Base-by-base conservation (phyloP, 2,888 invertebrate genomes). In the Lasioglossum calceatum region DNA sequence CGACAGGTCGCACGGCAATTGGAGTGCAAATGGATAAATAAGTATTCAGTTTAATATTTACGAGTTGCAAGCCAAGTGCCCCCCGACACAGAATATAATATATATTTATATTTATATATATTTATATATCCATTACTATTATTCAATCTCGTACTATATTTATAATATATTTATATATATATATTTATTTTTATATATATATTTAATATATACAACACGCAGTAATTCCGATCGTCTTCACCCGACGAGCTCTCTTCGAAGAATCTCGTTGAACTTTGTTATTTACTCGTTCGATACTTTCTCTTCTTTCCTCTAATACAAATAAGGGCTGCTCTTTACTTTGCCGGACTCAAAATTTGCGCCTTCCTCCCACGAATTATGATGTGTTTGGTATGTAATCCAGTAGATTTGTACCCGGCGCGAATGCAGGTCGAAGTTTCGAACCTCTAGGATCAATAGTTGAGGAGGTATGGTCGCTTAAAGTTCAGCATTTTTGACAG, bases 171-270 rank as follows among this genome's bases (percentile, higher is more conserved):
- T 93, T 94, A 93, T 93, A 92, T 92, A 92, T 92, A 87, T 92
- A 87, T 92, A 91, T 92, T 64, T 91, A 87, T 64, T 32, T 64
- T 32, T 32, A 8, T 64, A 64, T 64, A 92, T 94, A 92, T 93
- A 90, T 92, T 93, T 93, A 92, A 91, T 94, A 94, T 94, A 94
- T 94, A 94, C 94, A 94, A 94, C 94, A 94, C 92, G 93, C 91
- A 94, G 92, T 70, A 92, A 93, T 93, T 92, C 86, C 72, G 79
- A 78, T 86, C 87, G 88, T 85, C 83, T 77, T 77, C 64, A 79
- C 72, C 87, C 90, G 85, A 89, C 91, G 82, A 87, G 81, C 84
- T 81, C 75, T 36, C 74, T 72, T 70, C 39, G 70, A 39, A 0
- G 4, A 39, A 19, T 19, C 36, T 36, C 16, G 16, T 32, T 64